Evolutionary conservation across 2,888 invertebrate genomes (phyloP), one percentile per base, ranked within the genome.

Genomic region (Nowickia ferox): DNA sequence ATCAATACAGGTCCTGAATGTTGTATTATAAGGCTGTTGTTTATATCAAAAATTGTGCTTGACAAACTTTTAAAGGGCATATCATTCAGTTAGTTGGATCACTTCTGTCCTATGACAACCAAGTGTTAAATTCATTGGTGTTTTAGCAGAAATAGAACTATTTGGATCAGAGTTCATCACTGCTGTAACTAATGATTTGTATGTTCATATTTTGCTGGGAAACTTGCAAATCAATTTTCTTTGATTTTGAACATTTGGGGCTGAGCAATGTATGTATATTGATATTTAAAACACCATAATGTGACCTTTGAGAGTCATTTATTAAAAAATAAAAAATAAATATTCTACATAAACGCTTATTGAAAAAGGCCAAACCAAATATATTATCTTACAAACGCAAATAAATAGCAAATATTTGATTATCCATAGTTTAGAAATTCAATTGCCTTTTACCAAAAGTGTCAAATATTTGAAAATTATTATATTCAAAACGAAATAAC

Each of bases 191-290:
- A n/a, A n/a, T n/a, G n/a, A n/a, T n/a, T n/a, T n/a, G n/a, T n/a
- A n/a, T n/a, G n/a, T n/a, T n/a, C n/a, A n/a, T n/a, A n/a, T n/a
- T n/a, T n/a, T n/a, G n/a, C n/a, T n/a, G n/a, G 30, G 3, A 30
- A 30, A 57, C 48, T 19, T 63, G 59, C 9, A 72, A 80, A 80
- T 74, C 48, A 80, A 74, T 81, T 81, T 81, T 57, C 42, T 51
- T 9, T 66, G 57, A 59, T 57, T 38, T 51, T 1, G n/a, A 22
- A 42, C 57, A 74, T 30, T 81, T 74, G 51, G 30, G 30, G 42
- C 44, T 66, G 48, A 61, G n/a, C 10, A 59, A 68, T 42, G 59
- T 80, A 68, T 42, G 59, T 80, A 74, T 48, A 66, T 74, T 48
- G 57, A 42, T 42, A 51, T 48, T 59, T 30, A 51, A 38, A 46